Evolutionary conservation across 2,888 invertebrate species (phyloP), one percentile per base, ranked within the genome.

Genomic region (Anaspis maculata): DNA sequence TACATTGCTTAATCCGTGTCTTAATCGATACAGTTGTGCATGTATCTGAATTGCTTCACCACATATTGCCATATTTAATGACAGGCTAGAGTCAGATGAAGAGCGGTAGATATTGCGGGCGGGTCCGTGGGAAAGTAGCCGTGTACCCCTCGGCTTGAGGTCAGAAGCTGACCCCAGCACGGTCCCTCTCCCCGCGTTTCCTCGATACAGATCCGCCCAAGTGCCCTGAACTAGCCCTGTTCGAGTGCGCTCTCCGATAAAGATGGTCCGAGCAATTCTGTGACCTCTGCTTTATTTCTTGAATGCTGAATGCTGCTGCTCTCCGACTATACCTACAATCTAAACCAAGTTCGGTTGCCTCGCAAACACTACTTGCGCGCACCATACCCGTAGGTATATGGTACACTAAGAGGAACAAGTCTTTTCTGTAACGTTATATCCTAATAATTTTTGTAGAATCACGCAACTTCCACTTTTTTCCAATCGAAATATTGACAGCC

Each of bases 91-190:
- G 59, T 56, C 59, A 61, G 64, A 65, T 66, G 64, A 64, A 63
- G 64, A 64, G 64, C 63, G 64, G 61, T 59, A 63, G 65, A 64
- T 65, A 64, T 62, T 58, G 64, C 64, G 64, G 63, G 64, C 64
- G 64, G 63, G 57, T 62, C 62, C 65, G 65, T 66, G 66, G 65
- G 66, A 66, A 66, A 66, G 66, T 66, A 61, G 64, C 64, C 60
- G 64, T 59, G 63, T 64, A 64, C 64, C 65, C 64, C 65, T 64
- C 62, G 62, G 63, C 64, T 62, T 62, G 65, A 65, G 66, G 65
- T 66, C 65, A 65, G 62, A 61, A 60, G 62, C 54, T 65, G 63
- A 64, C 62, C 65, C 61, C 61, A 52, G 57, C 48, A 42, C 46
- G 47, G 50, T 51, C 48, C 51, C 46, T 48, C 41, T 37, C 32